A percentile compares a stretch with the other conserved stretches of the same genome.
Conservation (phyloP, 2,113 vertebrate genomes). For the Neodon shergylaensis region DNA sequence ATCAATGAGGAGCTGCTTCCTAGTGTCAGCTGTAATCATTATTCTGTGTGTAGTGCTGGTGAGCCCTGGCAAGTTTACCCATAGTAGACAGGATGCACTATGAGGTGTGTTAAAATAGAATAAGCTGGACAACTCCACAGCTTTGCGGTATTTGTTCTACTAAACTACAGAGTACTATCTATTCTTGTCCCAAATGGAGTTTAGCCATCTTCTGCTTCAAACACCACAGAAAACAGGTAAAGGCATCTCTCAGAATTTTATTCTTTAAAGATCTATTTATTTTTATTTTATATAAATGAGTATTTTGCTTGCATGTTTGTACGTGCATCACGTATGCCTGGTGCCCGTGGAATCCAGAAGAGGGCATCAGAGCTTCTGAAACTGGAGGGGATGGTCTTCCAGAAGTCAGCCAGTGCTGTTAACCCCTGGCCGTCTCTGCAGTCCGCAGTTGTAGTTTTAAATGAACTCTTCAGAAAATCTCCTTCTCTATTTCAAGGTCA, state of each 20-base stretch:
- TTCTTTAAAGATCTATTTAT: background rate
- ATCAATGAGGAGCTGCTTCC: background rate
- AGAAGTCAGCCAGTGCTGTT: background rate
- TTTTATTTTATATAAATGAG: background rate
- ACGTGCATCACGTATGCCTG: background rate
- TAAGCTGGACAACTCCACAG: background rate
- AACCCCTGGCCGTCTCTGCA: background rate
- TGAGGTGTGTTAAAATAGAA: background rate
- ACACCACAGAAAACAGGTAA: background rate
- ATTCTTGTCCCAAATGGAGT: slow-evolving; percentile 14
- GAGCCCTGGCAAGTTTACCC: slow-evolving; percentile 36
- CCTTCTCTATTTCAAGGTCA: background rate
- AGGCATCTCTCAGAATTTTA: background rate
- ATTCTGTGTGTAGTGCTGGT: background rate
- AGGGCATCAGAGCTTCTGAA: background rate
- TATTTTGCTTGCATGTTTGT: background rate
- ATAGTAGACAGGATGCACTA: background rate
- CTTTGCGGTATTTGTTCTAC: slow-evolving; percentile 21
- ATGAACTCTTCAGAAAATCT: background rate
- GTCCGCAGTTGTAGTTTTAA: slow-evolving; percentile 5
- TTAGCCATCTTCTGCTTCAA: slow-evolving; percentile 20
- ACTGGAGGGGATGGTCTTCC: background rate
- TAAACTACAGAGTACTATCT: background rate
- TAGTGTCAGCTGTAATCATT: slow-evolving; percentile 46
- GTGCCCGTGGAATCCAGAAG: background rate